phyloP scores from a whole-genome alignment of 2,113 vertebrate genomes.

The Aegithalos caudatus region DNA sequence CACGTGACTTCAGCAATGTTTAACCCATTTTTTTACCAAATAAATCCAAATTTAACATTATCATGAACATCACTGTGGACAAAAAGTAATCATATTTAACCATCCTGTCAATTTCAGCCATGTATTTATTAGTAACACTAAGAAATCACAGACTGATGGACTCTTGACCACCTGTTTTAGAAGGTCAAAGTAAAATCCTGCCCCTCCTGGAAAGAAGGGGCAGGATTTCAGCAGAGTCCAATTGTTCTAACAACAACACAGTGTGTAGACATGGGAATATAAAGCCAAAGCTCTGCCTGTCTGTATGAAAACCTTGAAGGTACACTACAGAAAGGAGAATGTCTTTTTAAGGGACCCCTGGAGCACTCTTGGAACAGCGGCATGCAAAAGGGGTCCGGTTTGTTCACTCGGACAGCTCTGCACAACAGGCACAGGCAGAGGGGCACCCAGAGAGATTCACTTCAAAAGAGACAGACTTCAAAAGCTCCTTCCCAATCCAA shows the following conservation, averaged over 20 bases:
- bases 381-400: background rate
- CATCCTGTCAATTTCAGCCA: background rate
- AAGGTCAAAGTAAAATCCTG: background rate
- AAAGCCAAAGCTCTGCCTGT: background rate
- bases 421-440: background rate
- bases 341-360: background rate
- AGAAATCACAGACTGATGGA: background rate
- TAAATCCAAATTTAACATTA: background rate
- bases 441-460: background rate
- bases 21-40: background rate
- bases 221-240: background rate
- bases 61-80: background rate
- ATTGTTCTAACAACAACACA: background rate
- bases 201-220: background rate
- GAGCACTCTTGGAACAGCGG: background rate
- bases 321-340: background rate
- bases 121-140: background rate
- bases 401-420: background rate
- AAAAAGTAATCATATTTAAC: background rate
- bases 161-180: background rate
- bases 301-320: background rate
- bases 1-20: background rate
- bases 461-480: slow-evolving; percentile 47
- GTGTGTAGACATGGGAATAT: background rate
- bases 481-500: background rate